These are phyloP conservation scores for Pachyramphus minor DNA, from an alignment of 2,113 vertebrate genomes.

Conservation along the genomic window DNA sequence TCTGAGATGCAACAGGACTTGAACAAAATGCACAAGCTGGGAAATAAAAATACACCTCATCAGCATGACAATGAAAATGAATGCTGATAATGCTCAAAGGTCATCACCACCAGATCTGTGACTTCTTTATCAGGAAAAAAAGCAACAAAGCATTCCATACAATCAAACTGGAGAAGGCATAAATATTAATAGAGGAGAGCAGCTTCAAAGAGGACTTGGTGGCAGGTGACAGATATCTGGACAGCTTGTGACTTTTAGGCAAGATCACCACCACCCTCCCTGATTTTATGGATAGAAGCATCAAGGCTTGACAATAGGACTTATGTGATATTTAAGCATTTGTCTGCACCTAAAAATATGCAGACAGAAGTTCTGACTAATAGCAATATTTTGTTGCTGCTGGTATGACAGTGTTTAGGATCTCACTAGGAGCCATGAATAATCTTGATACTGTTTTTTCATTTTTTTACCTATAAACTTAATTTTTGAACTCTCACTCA, in stretches of 20 bases:
- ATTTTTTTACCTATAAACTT: background rate
- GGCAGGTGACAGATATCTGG: constrained; percentile 52
- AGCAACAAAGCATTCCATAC: background rate
- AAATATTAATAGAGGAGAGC: constrained; percentile 69
- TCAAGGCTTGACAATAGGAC: constrained; percentile 65
- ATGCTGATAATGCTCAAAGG: constrained; percentile 62
- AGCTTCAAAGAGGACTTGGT: background rate
- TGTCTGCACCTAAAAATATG: background rate
- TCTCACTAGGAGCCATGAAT: background rate
- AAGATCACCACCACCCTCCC: background rate
- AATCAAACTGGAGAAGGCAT: constrained; percentile 10
- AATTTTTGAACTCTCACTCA: background rate
- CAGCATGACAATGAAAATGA: constrained; percentile 69
- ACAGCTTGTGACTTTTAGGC: constrained; percentile 41
- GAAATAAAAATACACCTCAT: constrained; percentile 54
- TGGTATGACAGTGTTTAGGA: background rate
- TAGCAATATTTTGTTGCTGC: background rate
- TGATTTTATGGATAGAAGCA: constrained; percentile 62
- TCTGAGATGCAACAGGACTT: constrained; percentile 1
- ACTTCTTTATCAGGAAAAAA: constrained; percentile 38
- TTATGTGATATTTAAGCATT: constrained; percentile 59
- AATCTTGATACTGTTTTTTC: background rate
- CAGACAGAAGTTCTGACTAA: background rate
- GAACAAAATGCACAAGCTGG: constrained; percentile 2
- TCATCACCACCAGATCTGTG: constrained; percentile 55